Base-by-base conservation (phyloP, 2,888 invertebrate species). In the Lycaena phlaeas region DNA sequence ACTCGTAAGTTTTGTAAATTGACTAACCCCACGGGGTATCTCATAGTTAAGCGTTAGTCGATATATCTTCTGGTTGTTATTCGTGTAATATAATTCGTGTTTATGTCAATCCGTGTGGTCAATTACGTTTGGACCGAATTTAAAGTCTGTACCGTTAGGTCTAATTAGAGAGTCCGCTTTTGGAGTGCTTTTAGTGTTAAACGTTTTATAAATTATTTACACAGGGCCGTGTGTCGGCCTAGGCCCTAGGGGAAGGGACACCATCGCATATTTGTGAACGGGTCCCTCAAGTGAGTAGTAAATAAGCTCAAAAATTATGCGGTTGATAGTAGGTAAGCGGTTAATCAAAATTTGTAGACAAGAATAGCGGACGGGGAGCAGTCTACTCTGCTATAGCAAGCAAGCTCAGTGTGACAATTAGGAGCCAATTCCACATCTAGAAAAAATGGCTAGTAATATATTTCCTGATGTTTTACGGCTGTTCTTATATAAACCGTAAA, bases 1-100 rank as follows among this genome's bases (percentile, higher is more conserved):
- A 41, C 30, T 45, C 39, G 43, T 29, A 29, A 38, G 12, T 18
- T 39, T 26, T 45, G 38, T 45, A 38, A 68, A 73, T 61, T 60
- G 64, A 64, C 62, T 68, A 61, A 59, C 56, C 69, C 67, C 63
- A 50, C 49, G 68, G 67, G 72, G 58, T 71, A 69, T 78, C 77
- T 75, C 78, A 76, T 68, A 71, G 61, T 54, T 75, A 71, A 66
- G n/a, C n/a, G 68, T 70, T 76, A 76, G 71, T 60, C 68, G 65
- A 65, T 73, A 65, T 64, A 68, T 71, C 67, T 68, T 69, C 65
- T 75, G 82, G 82, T 84, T 82, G 82, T 81, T 81, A 78, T 68
- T 67, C 66, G 59, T 69, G 61, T 68, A 64, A 58, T 54, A 49
- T 60, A 61, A 60, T 64, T 59, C 59, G 60, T 65, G 46, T 67